These are phyloP conservation scores for Platysteira castanea DNA, from an alignment of 2,113 vertebrate species.

Conservation along the genomic window DNA sequence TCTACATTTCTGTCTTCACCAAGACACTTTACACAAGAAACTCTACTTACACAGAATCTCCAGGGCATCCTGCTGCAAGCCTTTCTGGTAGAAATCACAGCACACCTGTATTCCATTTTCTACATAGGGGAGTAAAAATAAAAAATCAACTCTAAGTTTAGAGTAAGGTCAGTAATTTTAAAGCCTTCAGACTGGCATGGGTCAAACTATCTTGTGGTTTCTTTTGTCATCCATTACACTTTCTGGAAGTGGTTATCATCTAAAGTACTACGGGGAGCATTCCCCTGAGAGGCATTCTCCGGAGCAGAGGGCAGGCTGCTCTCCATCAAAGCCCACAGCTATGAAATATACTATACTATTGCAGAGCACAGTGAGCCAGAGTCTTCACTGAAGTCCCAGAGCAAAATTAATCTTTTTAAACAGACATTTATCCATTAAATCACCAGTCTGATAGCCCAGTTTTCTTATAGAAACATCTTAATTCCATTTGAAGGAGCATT, in stretches of 20 bases:
- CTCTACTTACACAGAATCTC: neutral
- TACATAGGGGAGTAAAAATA: neutral
- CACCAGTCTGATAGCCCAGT: neutral
- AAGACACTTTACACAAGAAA: neutral
- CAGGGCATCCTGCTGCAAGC: neutral
- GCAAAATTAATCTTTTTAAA: slow-evolving; percentile 14
- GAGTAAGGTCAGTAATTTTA: slow-evolving; percentile 20
- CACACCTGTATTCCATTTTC: neutral
- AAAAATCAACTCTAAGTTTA: neutral
- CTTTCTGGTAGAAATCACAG: neutral
- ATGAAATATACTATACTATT: neutral
- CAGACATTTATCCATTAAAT: neutral
- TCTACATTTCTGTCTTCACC: neutral
- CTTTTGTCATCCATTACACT: neutral
- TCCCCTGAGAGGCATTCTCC: neutral
- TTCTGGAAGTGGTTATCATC: slow-evolving; percentile 16
- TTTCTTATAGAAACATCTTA: slow-evolving; percentile 5
- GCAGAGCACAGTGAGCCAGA: neutral
- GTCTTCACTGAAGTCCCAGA: neutral
- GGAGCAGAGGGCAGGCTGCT: slow-evolving; percentile 1
- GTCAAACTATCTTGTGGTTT: slow-evolving; percentile 14
- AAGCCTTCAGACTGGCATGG: slow-evolving; percentile 4
- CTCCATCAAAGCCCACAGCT: slow-evolving; percentile 5
- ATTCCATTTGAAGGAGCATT: neutral
- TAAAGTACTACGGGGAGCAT: neutral